Evolutionary conservation across 2,113 vertebrate genomes (phyloP), one percentile per base, ranked within the genome.

Genomic region (Phasianus colchicus): DNA sequence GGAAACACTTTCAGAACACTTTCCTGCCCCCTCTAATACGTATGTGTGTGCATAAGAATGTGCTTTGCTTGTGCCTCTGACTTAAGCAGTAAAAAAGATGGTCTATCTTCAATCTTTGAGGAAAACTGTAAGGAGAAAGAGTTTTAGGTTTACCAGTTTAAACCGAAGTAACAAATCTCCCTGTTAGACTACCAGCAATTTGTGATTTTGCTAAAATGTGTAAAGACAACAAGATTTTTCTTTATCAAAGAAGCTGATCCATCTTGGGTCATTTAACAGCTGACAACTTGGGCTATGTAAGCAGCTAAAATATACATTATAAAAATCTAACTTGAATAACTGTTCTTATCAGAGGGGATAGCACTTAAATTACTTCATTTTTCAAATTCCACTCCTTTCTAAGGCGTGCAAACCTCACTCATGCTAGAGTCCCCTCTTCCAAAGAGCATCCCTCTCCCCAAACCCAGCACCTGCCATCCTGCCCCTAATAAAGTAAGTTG

Each of bases 141-240:
- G n/a, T 38, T 36, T 36, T 36, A 83, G 61, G 52, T 95, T 93
- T 90, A 73, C 85, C 79, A 61, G 55, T 77, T 90, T 90, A 72
- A 95, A 76, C 55, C 81, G 50, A 87, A 91, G 48, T 34, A 90
- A 92, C 78, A 90, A 89, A 88, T 91, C 34, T 50, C 70, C 79
- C 36, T 86, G 54, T 60, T 81, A 74, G 69, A 92, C 85, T 94
- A 91, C 43, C n/a, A 89, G 52, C 38, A 95, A 96, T 93, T 89
- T 89, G 25, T 52, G 85, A 52, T 96, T 95, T 94, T 93, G 54
- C 24, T 96, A 92, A 96, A 96, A 89, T 79, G 6, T 75, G 48
- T 89, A 93, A 94, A 94, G 93, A 94, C 90, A 30, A 69, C 34
- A 79, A 91, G 19, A 19, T 92, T 95, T 91, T 65, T 95, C 87